Percentiles rank a stretch among this genome's conserved stretches.
Evolutionary conservation across 2,797 vertebrate species (phyloP).

Genomic region (Buceros bicornis): DNA sequence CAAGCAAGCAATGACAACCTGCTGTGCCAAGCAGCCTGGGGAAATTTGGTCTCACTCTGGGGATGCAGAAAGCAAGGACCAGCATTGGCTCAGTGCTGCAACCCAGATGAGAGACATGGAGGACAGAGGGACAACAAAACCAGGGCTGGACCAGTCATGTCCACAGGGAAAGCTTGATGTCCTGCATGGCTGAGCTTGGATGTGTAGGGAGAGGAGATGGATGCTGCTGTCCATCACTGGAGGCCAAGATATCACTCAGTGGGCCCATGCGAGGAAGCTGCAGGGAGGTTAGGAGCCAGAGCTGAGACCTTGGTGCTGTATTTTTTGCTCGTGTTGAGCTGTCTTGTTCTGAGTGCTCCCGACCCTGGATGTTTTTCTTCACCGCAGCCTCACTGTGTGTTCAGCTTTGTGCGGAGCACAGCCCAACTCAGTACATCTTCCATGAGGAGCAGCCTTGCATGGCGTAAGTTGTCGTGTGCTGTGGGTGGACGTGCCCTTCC

Average conservation of each 20-base stretch:
- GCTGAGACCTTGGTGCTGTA: not conserved
- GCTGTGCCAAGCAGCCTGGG: not conserved
- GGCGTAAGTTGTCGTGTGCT: rapidly evolving
- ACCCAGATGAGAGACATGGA: rapidly evolving
- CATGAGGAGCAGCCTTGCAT: not conserved
- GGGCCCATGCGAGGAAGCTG: not conserved
- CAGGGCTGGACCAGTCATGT: not conserved
- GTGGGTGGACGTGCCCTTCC: rapidly evolving
- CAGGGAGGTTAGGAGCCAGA: rapidly evolving
- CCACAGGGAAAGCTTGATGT: not conserved
- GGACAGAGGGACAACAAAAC: rapidly evolving
- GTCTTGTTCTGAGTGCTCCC: not conserved
- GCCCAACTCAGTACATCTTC: not conserved
- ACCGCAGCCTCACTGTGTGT: not conserved
- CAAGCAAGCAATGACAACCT: not conserved
- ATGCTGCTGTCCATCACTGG: not conserved
- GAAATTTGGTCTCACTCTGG: not conserved
- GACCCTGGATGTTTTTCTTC: rapidly evolving
- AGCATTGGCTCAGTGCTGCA: not conserved
- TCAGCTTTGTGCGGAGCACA: not conserved
- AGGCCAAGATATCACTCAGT: not conserved
- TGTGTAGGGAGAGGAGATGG: not conserved
- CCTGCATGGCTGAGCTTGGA: not conserved
- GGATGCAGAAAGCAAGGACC: not conserved
- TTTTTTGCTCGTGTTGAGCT: not conserved